These are phyloP conservation scores for Halotydeus destructor DNA, from an alignment of 1,140 invertebrate species.

Conservation along the genomic window DNA sequence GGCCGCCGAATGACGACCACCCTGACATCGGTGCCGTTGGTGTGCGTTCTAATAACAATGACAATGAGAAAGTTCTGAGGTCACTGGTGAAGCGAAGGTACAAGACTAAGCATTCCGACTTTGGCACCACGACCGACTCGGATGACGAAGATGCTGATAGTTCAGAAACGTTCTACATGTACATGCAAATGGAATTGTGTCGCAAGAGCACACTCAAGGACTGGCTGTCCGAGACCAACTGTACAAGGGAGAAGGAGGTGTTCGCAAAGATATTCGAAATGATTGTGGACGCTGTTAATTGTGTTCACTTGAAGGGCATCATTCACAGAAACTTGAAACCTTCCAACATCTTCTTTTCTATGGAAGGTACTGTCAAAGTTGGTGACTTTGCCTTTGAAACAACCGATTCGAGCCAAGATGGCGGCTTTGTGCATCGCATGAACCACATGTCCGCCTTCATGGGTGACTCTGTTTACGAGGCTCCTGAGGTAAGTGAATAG, in stretches of 20 bases:
- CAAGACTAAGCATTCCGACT: too few relatives aligned
- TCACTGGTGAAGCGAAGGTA: too few relatives aligned
- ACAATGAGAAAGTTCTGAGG: too few relatives aligned
- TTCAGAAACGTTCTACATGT: constrained; percentile 55
- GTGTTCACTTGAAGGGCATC: constrained; percentile 68
- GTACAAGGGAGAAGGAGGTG: constrained; percentile 23
- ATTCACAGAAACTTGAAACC: constrained; percentile 92
- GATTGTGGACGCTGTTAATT: constrained; percentile 79
- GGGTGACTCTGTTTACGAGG: constrained; percentile 11
- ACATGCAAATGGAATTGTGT: constrained; percentile 94
- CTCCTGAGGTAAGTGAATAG: constrained; percentile 8
- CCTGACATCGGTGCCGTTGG: constrained; percentile 54
- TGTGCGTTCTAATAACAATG: too few relatives aligned
- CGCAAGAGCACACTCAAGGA: constrained; percentile 65
- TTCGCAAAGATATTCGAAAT: constrained; percentile 64
- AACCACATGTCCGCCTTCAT: neutral
- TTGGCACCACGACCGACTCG: too few relatives aligned
- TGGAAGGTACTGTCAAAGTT: constrained; percentile 71
- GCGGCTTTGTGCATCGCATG: constrained; percentile 22
- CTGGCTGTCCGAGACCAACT: constrained; percentile 41
- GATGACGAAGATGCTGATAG: too few relatives aligned
- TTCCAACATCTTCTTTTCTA: constrained; percentile 85
- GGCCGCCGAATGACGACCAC: constrained; percentile 66
- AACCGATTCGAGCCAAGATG: constrained; percentile 49
- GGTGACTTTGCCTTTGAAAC: constrained; percentile 90